Conservation (phyloP, 2,888 invertebrate genomes). For the Lasioglossum malachurum region DNA sequence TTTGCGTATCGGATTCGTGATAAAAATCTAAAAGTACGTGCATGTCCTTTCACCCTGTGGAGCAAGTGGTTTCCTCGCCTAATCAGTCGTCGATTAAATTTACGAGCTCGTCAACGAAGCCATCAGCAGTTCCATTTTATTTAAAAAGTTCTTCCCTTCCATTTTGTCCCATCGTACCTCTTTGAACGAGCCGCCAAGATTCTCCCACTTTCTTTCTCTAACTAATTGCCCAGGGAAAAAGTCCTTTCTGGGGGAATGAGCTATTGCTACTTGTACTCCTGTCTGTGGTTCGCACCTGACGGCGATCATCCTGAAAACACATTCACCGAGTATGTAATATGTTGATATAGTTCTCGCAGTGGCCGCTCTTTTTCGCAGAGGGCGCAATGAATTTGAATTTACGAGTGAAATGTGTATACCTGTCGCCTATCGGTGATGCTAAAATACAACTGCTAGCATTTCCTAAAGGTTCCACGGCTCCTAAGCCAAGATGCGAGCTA, state of each 20-base stretch:
- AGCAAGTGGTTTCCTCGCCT: constrained; percentile 42
- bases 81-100: constrained; percentile 33
- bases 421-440: constrained; percentile 94
- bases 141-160: constrained; percentile 98
- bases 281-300: constrained; percentile 95
- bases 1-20: constrained; percentile 17
- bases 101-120: constrained; percentile 93
- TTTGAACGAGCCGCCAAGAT: constrained; percentile 96
- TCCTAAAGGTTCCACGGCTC: constrained; percentile 95
- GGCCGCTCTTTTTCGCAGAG: neutral
- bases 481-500: constrained; percentile 94
- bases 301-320: constrained; percentile 90
- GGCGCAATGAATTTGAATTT: neutral
- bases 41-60: constrained; percentile 52
- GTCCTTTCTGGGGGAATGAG: constrained; percentile 94
- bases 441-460: constrained; percentile 96
- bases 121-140: constrained; percentile 98
- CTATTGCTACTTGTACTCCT: constrained; percentile 95
- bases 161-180: constrained; percentile 96
- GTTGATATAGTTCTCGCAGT: neutral
- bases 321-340: neutral
- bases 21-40: constrained; percentile 36
- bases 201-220: constrained; percentile 96
- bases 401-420: constrained; percentile 80
- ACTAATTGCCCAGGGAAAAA: constrained; percentile 95